Percentiles rank a stretch among this genome's conserved stretches.
phyloP scores from a whole-genome alignment of 2,888 invertebrate species.

The Endotricha flammealis region DNA sequence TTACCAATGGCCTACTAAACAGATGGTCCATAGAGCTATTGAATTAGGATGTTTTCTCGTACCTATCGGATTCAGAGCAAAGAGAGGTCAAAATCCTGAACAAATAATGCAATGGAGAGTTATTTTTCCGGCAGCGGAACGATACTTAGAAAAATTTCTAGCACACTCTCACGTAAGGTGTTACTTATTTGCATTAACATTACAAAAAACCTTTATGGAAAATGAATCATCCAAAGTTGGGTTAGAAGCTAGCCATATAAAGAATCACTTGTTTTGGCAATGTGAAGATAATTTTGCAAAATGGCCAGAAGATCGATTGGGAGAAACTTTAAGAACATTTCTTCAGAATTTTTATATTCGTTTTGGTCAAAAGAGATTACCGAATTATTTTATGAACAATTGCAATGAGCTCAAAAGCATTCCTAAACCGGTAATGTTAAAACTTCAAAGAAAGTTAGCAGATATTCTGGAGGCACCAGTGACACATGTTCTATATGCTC shows the following conservation, averaged over 20 bases:
- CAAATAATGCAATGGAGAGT: constrained; percentile 87
- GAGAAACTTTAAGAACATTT: constrained; percentile 81
- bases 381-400: constrained; percentile 85
- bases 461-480: constrained; percentile 85
- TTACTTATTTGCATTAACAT: constrained; percentile 81
- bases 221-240: constrained; percentile 81
- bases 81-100: constrained; percentile 78
- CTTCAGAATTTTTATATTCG: constrained; percentile 80
- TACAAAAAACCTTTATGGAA: constrained; percentile 86
- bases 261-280: constrained; percentile 87
- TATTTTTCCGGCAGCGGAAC: constrained; percentile 86
- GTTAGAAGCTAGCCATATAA: constrained; percentile 83
- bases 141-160: constrained; percentile 84
- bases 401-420: constrained; percentile 86
- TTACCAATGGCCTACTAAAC: constrained; percentile 83
- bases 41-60: constrained; percentile 83
- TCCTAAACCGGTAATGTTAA: constrained; percentile 79
- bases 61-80: constrained; percentile 83
- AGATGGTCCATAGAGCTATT: constrained; percentile 82
- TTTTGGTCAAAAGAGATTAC: constrained; percentile 79
- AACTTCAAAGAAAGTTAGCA: constrained; percentile 82
- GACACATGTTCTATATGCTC: constrained; percentile 82
- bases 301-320: constrained; percentile 87
- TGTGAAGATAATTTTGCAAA: constrained; percentile 83
- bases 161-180: constrained; percentile 84